Evolutionary conservation across 2,797 vertebrate genomes (phyloP), one percentile per base, ranked within the genome.

Genomic region (Denticeps clupeoides): DNA sequence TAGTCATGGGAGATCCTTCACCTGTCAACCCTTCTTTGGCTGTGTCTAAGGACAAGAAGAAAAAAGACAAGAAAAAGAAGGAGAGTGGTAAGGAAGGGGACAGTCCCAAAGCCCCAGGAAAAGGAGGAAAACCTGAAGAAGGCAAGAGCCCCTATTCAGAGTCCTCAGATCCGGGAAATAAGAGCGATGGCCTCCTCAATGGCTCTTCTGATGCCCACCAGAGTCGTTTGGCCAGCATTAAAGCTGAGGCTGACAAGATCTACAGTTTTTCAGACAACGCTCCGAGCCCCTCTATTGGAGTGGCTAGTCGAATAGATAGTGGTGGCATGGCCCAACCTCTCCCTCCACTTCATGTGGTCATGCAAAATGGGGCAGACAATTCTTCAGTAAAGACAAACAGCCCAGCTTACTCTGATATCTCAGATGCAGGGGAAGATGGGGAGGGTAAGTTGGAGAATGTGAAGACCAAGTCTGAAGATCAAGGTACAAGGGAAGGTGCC

Each of bases 191-290:
- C 6, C 71, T 93, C 46, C 82, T 91, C 21, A 96, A 96, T 0
- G 94, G 95, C 24, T 91, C n/a, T n/a, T n/a, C 92, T 0, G 95
- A 97, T 61, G 79, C 88, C 19, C 94, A 94, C 66, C 93, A 98
- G 64, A 98, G 92, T 79, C 90, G 95, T 3, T 77, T 99, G 0
- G 95, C 95, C 21, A 99, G 94, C 74, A 99, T 98, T 55, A 99
- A 98, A 77, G 95, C 95, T 0, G 95, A 99, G 70, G 95, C 95
- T 0, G 95, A 98, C 67, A 99, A 99, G 74, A 94, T 99, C 65
- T 98, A 99, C 70, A 99, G 92, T 72, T 98, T 99, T 69, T 93
- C 90, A 0, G 95, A 99, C 74, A 99, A 99, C 0, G 91, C 95
- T 4, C 95, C 95, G 0, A 99, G 95, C 70, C 95, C 94, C 1